Percentiles rank a stretch among this genome's conserved stretches.
Conservation (phyloP, 2,797 vertebrate species). For the Ambastaia sidthimunki region DNA sequence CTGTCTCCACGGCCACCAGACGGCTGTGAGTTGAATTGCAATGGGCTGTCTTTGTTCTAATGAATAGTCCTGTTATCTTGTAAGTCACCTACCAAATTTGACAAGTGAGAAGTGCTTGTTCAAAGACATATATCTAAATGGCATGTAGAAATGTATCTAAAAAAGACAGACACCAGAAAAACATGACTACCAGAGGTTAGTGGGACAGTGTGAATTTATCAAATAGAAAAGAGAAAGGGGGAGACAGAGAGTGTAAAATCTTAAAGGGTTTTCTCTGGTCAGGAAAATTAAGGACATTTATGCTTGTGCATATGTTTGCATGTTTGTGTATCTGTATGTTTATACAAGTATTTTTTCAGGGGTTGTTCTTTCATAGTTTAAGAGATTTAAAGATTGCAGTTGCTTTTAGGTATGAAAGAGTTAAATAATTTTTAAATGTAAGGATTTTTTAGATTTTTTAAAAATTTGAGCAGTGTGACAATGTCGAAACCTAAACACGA, state of each 20-base stretch:
- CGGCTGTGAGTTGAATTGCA: constrained; percentile 50
- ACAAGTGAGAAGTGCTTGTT: constrained; percentile 39
- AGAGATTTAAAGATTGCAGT: too few relatives aligned
- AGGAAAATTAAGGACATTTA: neutral
- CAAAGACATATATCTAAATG: constrained; percentile 35
- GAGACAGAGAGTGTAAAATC: constrained; percentile 17
- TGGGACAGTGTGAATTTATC: constrained; percentile 33
- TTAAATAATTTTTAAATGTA: too few relatives aligned
- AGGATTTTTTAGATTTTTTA: too few relatives aligned
- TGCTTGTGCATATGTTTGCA: neutral
- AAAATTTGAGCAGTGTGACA: too few relatives aligned
- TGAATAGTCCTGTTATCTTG: constrained; percentile 55
- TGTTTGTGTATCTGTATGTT: too few relatives aligned
- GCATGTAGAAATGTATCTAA: constrained; percentile 45
- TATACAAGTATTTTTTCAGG: too few relatives aligned
- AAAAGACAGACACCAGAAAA: constrained; percentile 45
- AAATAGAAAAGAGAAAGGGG: constrained; percentile 4
- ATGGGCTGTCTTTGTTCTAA: constrained; percentile 65
- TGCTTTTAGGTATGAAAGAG: too few relatives aligned
- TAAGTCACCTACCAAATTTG: constrained; percentile 56
- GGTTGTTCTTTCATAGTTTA: too few relatives aligned
- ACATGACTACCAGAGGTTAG: constrained; percentile 28
- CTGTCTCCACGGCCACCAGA: constrained; percentile 63
- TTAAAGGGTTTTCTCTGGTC: neutral
- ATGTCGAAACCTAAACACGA: too few relatives aligned